Evolutionary conservation across 1,140 invertebrate genomes (phyloP).

Genomic region (Caenorhabditis remanei): DNA sequence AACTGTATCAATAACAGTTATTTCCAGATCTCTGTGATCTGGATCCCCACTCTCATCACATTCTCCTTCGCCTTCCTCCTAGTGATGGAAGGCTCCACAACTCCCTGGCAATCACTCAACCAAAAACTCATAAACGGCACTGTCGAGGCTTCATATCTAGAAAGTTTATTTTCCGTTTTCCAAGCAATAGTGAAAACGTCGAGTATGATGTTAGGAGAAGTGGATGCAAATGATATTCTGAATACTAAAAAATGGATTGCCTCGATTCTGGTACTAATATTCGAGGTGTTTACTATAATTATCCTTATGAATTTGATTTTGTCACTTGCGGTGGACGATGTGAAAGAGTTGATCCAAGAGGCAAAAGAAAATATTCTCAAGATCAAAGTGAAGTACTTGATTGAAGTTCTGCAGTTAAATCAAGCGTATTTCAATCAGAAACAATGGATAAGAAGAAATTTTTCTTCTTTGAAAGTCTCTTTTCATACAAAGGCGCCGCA

Average conservation of each 20-base stretch:
- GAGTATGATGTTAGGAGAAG: slow-evolving; percentile 65
- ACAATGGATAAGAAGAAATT: not conserved
- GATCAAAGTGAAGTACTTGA: slow-evolving; percentile 64
- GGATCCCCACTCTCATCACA: slow-evolving; percentile 64
- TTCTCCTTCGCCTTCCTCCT: slow-evolving; percentile 65
- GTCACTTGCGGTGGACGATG: slow-evolving; percentile 63
- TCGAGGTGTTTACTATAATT: slow-evolving; percentile 64
- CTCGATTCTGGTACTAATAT: slow-evolving; percentile 56
- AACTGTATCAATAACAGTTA: no score
- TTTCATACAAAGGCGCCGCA: slow-evolving; percentile 42
- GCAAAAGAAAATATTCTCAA: slow-evolving; percentile 60
- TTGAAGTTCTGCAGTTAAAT: slow-evolving; percentile 60
- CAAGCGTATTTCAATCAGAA: no score
- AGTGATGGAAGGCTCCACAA: slow-evolving; percentile 55
- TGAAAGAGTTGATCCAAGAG: slow-evolving; percentile 45
- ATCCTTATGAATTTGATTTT: slow-evolving; percentile 65
- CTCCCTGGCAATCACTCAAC: slow-evolving; percentile 55
- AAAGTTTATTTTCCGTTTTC: slow-evolving; percentile 57
- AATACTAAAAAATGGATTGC: slow-evolving; percentile 59
- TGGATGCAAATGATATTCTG: slow-evolving; percentile 62
- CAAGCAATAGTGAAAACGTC: slow-evolving; percentile 64
- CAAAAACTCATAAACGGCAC: slow-evolving; percentile 52
- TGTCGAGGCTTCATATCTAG: not conserved
- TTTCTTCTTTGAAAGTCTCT: not conserved
- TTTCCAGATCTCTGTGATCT: slow-evolving; percentile 63